phyloP scores from a whole-genome alignment of 2,888 invertebrate species.

The Leptarthrus brevirostris region DNA sequence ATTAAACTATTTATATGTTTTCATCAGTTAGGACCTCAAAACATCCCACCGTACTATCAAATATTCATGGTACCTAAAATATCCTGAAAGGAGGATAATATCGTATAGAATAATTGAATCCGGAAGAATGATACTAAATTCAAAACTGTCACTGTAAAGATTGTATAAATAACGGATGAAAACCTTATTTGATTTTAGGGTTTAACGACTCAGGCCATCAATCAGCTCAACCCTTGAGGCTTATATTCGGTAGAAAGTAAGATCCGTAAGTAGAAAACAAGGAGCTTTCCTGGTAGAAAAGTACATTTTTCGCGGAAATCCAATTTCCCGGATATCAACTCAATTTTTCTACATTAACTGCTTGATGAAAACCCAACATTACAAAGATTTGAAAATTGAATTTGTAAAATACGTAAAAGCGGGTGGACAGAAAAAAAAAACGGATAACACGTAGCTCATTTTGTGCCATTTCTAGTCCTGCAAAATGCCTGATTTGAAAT shows the following conservation, averaged over 20 bases:
- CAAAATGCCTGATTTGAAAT: constrained; percentile 25
- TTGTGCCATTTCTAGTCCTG: background rate
- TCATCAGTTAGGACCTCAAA: too few species aligned
- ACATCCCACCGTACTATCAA: too few species aligned
- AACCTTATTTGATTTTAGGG: background rate
- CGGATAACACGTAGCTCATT: too few species aligned
- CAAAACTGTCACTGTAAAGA: background rate
- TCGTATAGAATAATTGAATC: too few species aligned
- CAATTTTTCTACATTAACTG: constrained; percentile 34
- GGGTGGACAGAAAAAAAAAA: background rate
- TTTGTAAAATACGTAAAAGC: background rate
- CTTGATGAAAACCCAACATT: constrained; percentile 13
- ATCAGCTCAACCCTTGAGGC: constrained; percentile 7
- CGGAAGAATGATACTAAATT: background rate
- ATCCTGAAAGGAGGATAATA: too few species aligned
- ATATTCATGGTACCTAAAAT: too few species aligned
- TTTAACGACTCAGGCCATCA: background rate
- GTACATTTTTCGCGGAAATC: constrained; percentile 31
- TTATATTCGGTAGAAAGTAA: background rate
- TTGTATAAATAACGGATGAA: background rate
- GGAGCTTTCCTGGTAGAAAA: background rate
- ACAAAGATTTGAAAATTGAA: background rate
- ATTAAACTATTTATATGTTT: too few species aligned
- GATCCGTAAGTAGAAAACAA: constrained; percentile 4
- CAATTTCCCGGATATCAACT: constrained; percentile 34